Conservation (phyloP, 2,797 vertebrate species). For the Hippocampus kuda region DNA sequence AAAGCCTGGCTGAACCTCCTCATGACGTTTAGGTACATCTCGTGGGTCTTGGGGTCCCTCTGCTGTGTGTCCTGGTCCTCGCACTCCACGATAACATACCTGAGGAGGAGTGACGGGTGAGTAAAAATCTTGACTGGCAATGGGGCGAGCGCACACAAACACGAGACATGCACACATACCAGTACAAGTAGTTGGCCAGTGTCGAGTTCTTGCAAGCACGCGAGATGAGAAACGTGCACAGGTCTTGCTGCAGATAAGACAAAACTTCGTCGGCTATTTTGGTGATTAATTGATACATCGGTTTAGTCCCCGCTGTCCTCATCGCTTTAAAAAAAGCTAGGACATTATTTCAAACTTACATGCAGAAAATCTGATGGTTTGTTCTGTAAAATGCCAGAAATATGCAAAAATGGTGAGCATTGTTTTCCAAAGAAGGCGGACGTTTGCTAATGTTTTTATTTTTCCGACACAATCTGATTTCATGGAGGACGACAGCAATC, state of each 20-base stretch:
- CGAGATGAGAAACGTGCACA: constrained; percentile 96
- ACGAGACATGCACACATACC: constrained; percentile 63
- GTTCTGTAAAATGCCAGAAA: too few relatives aligned
- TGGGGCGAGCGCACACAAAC: too few relatives aligned
- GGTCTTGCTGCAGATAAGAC: constrained; percentile 75
- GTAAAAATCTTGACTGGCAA: not conserved
- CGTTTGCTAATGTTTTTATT: too few relatives aligned
- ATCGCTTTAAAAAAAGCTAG: too few relatives aligned
- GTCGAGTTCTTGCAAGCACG: constrained; percentile 97
- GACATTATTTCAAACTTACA: too few relatives aligned
- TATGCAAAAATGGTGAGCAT: too few relatives aligned
- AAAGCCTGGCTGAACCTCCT: constrained; percentile 93
- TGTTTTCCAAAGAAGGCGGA: too few relatives aligned
- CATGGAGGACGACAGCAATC: not conserved
- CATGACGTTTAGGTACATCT: constrained; percentile 99
- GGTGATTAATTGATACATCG: too few relatives aligned
- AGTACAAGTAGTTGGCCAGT: constrained; percentile 94
- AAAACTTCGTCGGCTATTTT: too few relatives aligned
- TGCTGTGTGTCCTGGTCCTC: constrained; percentile 97
- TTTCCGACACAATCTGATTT: not conserved
- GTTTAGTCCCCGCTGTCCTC: too few relatives aligned
- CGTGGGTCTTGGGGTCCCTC: constrained; percentile 92
- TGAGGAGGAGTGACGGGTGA: constrained; percentile 36
- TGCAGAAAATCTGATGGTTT: too few relatives aligned
- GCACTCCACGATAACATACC: constrained; percentile 98